Evolutionary conservation across 1,140 invertebrate species (phyloP), one percentile per base, ranked within the genome.

Genomic region (Saxidomus purpurata): DNA sequence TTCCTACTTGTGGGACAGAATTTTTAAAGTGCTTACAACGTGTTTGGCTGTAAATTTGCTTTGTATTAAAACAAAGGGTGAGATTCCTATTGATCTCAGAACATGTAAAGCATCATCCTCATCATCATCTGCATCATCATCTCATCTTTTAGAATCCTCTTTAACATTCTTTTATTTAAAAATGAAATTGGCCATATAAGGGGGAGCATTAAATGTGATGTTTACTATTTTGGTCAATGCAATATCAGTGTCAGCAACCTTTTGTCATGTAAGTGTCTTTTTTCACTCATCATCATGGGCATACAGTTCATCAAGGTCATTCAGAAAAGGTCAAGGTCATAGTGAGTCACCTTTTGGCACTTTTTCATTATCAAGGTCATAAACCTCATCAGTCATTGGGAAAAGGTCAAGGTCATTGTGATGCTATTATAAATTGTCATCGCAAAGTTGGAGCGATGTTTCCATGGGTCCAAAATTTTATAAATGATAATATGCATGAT

Each of bases 41-140:
- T 79, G 76, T 79, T 76, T 34, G 43, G 76, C 76, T 52, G 47
- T 79, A 79, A 28, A 79, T 55, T 79, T 55, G 67, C 67, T 79
- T 36, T 52, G 76, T 52, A 52, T 49, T 52, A 55, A 55, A 36
- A 52, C 43, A 28, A 25, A 31, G 9, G 25, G 63, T 79, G 76
- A 79, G 76, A 79, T 79, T 52, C 36, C 47, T 34, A 79, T 49
- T 79, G 76, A 79, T 79, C 76, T 79, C 76, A 79, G 34, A 1
- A 22, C 76, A 79, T 79, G 36, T 43, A 25, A 74, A 47, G 31
- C 47, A 55, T 55, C 22, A 15, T 28, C 22, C 2, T 49, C 43
- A 52, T 55, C 47, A 55, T 79, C 47, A 13, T 34, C 28, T 15
- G 13, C 1, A 40, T 36, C 71, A 76, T 76, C 59, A 61, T 61